These are phyloP conservation scores for Lepidurus arcticus DNA, from an alignment of 1,140 invertebrate species.

Conservation along the genomic window DNA sequence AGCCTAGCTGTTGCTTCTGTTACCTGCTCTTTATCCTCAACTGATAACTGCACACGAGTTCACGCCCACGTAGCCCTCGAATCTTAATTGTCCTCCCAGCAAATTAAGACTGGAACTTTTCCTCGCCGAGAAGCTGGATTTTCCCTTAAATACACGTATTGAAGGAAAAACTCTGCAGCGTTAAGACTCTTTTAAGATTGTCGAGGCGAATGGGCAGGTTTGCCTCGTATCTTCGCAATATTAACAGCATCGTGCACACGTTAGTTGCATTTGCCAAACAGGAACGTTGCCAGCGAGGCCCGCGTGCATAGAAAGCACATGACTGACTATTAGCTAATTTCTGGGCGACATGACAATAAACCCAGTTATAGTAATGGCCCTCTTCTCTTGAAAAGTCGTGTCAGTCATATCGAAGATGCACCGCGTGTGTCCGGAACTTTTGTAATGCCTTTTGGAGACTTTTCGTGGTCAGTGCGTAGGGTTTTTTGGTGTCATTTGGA, in stretches of 20 bases:
- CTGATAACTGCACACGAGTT: not conserved
- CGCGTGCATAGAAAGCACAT: slow-evolving; percentile 15
- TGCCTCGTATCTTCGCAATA: not conserved
- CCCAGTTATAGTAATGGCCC: not conserved
- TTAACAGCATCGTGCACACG: not conserved
- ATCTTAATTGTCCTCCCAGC: no score
- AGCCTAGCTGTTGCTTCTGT: not conserved
- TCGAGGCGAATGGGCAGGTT: not conserved
- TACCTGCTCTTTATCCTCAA: not conserved
- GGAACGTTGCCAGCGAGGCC: not conserved
- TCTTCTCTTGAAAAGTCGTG: not conserved
- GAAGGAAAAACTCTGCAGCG: not conserved
- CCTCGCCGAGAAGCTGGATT: no score
- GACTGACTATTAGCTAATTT: slow-evolving; percentile 19
- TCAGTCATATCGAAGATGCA: not conserved
- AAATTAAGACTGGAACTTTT: no score
- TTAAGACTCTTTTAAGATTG: not conserved
- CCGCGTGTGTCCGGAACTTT: no score
- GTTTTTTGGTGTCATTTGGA: no score
- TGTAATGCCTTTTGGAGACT: no score
- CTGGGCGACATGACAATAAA: slow-evolving; percentile 4
- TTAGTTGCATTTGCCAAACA: not conserved
- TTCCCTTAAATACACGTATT: not conserved
- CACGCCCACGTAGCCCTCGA: not conserved
- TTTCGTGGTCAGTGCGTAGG: no score